Conservation (phyloP, 2,888 invertebrate genomes). For the Neria commutata region DNA sequence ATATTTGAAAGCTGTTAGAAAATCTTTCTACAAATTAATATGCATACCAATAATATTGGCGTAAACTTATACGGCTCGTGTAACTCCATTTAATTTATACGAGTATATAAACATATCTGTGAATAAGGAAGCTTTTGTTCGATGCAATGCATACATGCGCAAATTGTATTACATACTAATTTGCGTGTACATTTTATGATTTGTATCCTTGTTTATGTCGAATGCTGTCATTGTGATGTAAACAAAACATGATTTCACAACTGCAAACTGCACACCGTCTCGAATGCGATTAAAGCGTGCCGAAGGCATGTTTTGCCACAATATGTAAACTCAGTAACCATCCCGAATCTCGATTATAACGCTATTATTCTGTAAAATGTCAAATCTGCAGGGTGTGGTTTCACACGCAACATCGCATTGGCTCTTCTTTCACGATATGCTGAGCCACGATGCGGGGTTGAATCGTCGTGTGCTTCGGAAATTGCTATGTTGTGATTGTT, state of each 20-base stretch:
- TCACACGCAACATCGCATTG: conserved; percentile 7
- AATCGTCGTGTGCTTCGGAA: conserved; percentile 21
- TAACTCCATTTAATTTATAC: too few relatives aligned
- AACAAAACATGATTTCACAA: conserved; percentile 48
- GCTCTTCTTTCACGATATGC: not conserved
- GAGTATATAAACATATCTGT: too few relatives aligned
- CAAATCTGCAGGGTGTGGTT: conserved; percentile 27
- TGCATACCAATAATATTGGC: too few relatives aligned
- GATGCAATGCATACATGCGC: too few relatives aligned
- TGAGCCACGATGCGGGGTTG: conserved; percentile 19
- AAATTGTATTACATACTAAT: too few relatives aligned
- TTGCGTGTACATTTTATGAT: not conserved
- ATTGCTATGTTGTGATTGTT: conserved; percentile 17
- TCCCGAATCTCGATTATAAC: conserved; percentile 34
- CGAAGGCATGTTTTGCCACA: conserved; percentile 22
- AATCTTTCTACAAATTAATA: too few relatives aligned
- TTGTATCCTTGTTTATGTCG: not conserved
- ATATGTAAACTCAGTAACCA: not conserved
- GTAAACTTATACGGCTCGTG: too few relatives aligned
- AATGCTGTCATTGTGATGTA: conserved; percentile 27
- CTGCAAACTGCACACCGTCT: conserved; percentile 47
- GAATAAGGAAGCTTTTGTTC: too few relatives aligned
- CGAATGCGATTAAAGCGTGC: conserved; percentile 49
- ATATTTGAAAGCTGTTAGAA: too few relatives aligned
- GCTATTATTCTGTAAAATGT: conserved; percentile 26